A percentile compares a stretch with the other conserved stretches of the same genome.
These are phyloP conservation scores for Gasteruption jaculator DNA, from an alignment of 2,888 invertebrate species.

Conservation along the genomic window DNA sequence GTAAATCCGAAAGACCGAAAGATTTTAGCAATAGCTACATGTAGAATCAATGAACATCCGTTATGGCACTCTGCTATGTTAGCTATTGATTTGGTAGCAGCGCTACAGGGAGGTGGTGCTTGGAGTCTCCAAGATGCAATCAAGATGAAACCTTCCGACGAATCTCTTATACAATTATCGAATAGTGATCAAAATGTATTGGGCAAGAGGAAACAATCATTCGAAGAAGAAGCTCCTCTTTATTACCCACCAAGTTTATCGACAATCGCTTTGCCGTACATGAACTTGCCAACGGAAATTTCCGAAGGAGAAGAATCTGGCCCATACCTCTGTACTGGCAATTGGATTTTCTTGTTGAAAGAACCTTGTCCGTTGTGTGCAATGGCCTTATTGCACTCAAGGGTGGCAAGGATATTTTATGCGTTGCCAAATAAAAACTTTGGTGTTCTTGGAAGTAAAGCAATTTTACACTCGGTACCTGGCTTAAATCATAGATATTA, in stretches of 20 bases:
- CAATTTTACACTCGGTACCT: slow-evolving; percentile 72
- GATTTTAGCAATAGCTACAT: slow-evolving; percentile 65
- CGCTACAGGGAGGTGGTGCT: slow-evolving; percentile 74
- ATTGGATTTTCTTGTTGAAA: slow-evolving; percentile 73
- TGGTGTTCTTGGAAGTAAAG: slow-evolving; percentile 70
- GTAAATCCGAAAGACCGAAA: slow-evolving; percentile 67
- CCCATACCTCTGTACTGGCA: slow-evolving; percentile 84
- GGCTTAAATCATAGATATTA: slow-evolving; percentile 90
- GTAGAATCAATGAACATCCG: slow-evolving; percentile 61
- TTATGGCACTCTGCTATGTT: slow-evolving; percentile 82
- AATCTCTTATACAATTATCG: too few relatives aligned
- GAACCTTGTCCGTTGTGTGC: slow-evolving; percentile 95
- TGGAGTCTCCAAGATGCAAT: slow-evolving; percentile 51
- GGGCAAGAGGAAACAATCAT: slow-evolving; percentile 30
- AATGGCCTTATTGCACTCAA: slow-evolving; percentile 92
- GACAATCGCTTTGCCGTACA: slow-evolving; percentile 26
- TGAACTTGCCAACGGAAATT: slow-evolving; percentile 8
- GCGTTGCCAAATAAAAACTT: slow-evolving; percentile 53
- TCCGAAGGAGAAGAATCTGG: slow-evolving; percentile 49
- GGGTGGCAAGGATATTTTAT: slow-evolving; percentile 79
- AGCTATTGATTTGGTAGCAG: slow-evolving; percentile 80
- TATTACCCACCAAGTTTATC: slow-evolving; percentile 33
- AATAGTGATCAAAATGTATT: too few relatives aligned
- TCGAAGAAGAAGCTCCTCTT: slow-evolving; percentile 29
- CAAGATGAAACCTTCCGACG: neutral